A percentile compares a stretch with the other conserved stretches of the same genome.
phyloP scores from a whole-genome alignment of 1,140 invertebrate genomes.

The Diorhabda elongata region DNA sequence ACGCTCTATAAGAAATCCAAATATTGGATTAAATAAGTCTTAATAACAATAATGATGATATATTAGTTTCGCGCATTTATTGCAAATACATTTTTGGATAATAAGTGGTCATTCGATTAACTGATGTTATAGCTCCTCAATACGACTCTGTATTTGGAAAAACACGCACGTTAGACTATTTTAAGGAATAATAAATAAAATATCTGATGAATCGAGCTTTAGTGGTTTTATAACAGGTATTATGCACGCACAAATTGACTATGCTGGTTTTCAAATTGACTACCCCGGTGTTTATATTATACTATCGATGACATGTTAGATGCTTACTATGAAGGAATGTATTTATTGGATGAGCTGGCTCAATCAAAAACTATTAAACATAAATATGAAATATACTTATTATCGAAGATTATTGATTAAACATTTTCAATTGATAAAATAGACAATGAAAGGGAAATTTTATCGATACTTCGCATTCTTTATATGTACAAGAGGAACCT shows the following conservation, averaged over 20 bases:
- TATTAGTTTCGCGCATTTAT: too few relatives aligned
- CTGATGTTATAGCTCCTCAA: neutral
- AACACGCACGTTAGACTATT: neutral
- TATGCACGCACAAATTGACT: constrained; percentile 1
- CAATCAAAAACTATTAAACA: neutral
- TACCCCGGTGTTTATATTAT: neutral
- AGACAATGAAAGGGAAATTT: too few relatives aligned
- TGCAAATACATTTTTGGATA: too few relatives aligned
- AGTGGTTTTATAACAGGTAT: constrained; percentile 7
- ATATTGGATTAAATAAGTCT: too few relatives aligned
- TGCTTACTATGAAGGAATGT: neutral
- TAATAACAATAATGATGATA: too few relatives aligned
- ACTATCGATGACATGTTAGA: neutral
- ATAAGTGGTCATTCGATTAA: too few relatives aligned
- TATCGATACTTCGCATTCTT: too few relatives aligned
- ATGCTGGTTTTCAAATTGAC: neutral
- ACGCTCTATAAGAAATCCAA: too few relatives aligned
- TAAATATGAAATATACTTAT: too few relatives aligned
- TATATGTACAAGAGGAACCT: too few relatives aligned
- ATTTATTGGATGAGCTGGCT: neutral
- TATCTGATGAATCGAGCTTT: neutral
- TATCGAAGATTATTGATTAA: too few relatives aligned
- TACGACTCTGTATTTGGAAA: neutral
- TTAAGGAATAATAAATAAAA: neutral
- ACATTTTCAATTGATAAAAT: too few relatives aligned